Evolutionary conservation across 2,888 invertebrate genomes (phyloP).

Genomic region (Argyresthia goedartella): DNA sequence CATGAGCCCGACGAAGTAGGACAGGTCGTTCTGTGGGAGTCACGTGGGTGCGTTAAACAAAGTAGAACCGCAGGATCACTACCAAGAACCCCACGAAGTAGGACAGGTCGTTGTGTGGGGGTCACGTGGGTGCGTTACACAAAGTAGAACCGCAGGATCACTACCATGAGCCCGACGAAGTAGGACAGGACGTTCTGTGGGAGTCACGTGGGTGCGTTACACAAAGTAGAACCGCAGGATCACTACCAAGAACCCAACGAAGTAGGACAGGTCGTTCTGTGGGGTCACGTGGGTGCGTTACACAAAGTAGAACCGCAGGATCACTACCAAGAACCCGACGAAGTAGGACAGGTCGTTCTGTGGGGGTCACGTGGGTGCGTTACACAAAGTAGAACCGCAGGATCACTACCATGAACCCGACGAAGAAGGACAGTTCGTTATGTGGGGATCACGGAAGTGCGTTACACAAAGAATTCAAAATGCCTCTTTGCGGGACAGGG

Average conservation of each 20-base stretch:
- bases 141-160: constrained; percentile 94
- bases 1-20: constrained; percentile 97
- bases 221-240: constrained; percentile 91
- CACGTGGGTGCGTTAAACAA: background rate
- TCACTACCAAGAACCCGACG: constrained; percentile 98
- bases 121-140: background rate
- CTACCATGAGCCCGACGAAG: constrained; percentile 97
- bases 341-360: constrained; percentile 95
- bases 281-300: background rate
- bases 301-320: constrained; percentile 88
- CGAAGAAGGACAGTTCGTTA: constrained; percentile 94
- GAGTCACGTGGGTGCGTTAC: background rate
- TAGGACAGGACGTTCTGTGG: constrained; percentile 91
- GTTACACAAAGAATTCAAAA: too few relatives aligned
- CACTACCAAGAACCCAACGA: constrained; percentile 98
- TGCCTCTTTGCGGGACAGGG: too few relatives aligned
- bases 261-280: constrained; percentile 93
- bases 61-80: constrained; percentile 97
- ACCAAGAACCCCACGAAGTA: constrained; percentile 98
- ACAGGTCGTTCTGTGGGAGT: constrained; percentile 82
- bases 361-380: background rate
- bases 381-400: constrained; percentile 88
- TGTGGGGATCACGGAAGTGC: constrained; percentile 30
- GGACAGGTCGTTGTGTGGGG: constrained; percentile 85
- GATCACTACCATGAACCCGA: constrained; percentile 98